These are phyloP conservation scores for Merluccius polli DNA, from an alignment of 2,797 vertebrate species.

Conservation along the genomic window DNA sequence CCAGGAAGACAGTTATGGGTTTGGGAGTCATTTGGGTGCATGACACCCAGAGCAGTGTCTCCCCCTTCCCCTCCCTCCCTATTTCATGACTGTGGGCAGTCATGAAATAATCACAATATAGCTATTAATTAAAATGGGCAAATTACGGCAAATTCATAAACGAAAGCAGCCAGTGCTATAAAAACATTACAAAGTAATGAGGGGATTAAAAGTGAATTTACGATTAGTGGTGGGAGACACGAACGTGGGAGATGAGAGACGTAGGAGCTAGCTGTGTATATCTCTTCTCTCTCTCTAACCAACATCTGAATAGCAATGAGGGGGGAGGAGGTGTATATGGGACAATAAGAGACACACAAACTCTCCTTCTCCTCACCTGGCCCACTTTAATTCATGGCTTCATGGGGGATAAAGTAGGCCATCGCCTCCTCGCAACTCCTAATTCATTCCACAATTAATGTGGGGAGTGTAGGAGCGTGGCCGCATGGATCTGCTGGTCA, in stretches of 20 bases:
- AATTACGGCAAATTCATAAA: background rate
- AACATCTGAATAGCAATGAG: constrained; percentile 61
- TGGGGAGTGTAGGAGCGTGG: constrained; percentile 50
- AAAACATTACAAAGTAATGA: background rate
- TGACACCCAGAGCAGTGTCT: constrained; percentile 77
- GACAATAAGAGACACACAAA: constrained; percentile 64
- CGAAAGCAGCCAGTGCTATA: background rate
- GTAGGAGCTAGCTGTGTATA: constrained; percentile 18
- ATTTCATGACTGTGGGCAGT: constrained; percentile 68
- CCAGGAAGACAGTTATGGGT: constrained; percentile 84
- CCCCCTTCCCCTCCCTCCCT: constrained; percentile 77
- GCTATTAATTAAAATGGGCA: background rate
- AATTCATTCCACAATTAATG: constrained; percentile 75
- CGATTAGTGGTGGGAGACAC: background rate
- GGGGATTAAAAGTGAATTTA: background rate
- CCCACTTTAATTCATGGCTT: constrained; percentile 71
- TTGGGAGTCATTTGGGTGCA: constrained; percentile 74
- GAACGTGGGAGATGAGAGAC: background rate
- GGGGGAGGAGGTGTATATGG: constrained; percentile 49
- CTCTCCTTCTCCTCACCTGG: constrained; percentile 68
- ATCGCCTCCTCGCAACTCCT: constrained; percentile 55
- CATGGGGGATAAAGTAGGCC: constrained; percentile 55
- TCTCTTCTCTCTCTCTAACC: constrained; percentile 49
- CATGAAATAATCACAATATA: background rate
- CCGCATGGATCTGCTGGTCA: background rate